Evolutionary conservation across 2,113 vertebrate genomes (phyloP).

Genomic region (Campylorhamphus procurvoides): DNA sequence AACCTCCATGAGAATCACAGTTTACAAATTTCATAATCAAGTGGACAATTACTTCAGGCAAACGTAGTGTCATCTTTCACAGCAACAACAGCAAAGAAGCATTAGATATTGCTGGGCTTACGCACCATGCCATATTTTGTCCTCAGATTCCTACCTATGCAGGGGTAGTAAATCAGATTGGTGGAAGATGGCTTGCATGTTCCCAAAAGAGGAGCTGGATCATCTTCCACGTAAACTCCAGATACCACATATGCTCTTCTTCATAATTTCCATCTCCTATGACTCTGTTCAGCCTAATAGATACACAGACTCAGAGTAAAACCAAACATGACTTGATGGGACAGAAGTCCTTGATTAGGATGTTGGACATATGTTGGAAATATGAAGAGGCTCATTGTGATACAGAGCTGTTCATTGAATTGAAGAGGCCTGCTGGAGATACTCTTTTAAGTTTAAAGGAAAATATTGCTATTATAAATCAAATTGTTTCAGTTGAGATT

Average conservation of each 20-base stretch:
- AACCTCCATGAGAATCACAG: neutral
- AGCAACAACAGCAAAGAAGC: neutral
- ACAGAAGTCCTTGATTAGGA: neutral
- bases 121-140: neutral
- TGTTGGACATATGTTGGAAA: neutral
- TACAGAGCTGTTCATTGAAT: neutral
- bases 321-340: neutral
- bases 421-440: neutral
- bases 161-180: neutral
- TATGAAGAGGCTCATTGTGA: neutral
- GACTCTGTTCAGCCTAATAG: neutral
- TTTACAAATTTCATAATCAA: neutral
- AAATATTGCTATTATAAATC: neutral
- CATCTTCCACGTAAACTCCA: too few species aligned
- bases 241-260: neutral
- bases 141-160: neutral
- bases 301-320: neutral
- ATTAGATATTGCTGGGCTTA: neutral
- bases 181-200: neutral
- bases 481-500: neutral
- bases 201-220: neutral
- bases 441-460: neutral
- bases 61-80: neutral
- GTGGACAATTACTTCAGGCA: neutral
- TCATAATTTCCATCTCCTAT: neutral